Base-by-base conservation (phyloP, 2,797 vertebrate species). In the Falco cherrug region DNA sequence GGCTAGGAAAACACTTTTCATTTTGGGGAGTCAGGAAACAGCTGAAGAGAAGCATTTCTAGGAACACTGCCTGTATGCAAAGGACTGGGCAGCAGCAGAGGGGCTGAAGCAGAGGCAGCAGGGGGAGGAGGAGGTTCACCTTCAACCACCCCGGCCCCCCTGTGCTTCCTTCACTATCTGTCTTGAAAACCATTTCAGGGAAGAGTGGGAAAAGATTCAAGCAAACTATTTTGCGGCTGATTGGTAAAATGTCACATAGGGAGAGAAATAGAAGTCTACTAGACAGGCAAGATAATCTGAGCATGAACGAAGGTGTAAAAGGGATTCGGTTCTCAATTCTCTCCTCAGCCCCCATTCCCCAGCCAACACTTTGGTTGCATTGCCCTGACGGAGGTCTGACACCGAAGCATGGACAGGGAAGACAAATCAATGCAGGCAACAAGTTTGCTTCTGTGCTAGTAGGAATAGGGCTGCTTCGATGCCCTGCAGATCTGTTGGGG, bases 381-480 rank as follows among this genome's bases (percentile, higher is more conserved):
- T 35, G 51, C 16, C 26, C 3, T 3, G 51, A 31, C 4, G 13
- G 68, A 88, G 39, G 70, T 6, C 22, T 1, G 1, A 50, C 43
- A 33, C 11, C 28, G 50, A 43, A 61, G 37, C 70, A 70, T 29
- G 65, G 43, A 13, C 6, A 37, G 4, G 16, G 24, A 16, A 57
- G 8, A 59, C 12, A 56, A 47, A 5, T 6, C 29, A 41, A 3
- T 3, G 1, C 5, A 5, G 41, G 37, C 11, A 43, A 16, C 5
- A 41, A 11, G 3, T 4, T 84, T 78, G 8, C 11, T 48, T 37
- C 26, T 35, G 6, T 70, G 43, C 29, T 39, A 39, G n/a, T 22
- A 24, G 16, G n/a, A 50, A 61, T 73, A 53, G 7, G 8, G 7
- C 18, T 60, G 29, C 22, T 53, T 61, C 39, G 5, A 2, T 10